phyloP scores from a whole-genome alignment of 2,888 invertebrate genomes.

The Myathropa florea region DNA sequence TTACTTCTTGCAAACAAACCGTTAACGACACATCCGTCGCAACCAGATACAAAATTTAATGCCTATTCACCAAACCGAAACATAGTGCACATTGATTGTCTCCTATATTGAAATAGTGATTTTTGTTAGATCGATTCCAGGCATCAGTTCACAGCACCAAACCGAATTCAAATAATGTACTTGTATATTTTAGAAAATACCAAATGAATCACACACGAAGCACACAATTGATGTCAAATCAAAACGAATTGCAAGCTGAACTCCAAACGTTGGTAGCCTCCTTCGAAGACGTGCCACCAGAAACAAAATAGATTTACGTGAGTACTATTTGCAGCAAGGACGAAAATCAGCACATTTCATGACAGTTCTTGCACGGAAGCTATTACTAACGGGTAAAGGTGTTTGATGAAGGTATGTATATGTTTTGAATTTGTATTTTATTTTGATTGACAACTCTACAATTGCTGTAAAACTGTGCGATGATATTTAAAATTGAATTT shows the following conservation, averaged over 20 bases:
- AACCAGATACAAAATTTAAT: slow-evolving; percentile 36
- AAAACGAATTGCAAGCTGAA: slow-evolving; percentile 36
- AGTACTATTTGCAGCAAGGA: slow-evolving; percentile 52
- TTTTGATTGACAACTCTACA: slow-evolving; percentile 62
- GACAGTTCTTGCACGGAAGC: slow-evolving; percentile 57
- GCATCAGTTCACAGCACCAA: slow-evolving; percentile 38
- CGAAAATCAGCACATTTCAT: slow-evolving; percentile 49
- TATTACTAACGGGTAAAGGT: slow-evolving; percentile 24
- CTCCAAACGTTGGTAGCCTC: slow-evolving; percentile 23
- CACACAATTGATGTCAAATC: slow-evolving; percentile 20
- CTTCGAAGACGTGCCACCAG: slow-evolving; percentile 12
- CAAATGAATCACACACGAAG: slow-evolving; percentile 47
- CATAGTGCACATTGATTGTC: slow-evolving; percentile 11
- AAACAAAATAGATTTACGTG: slow-evolving; percentile 20
- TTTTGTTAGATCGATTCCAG: slow-evolving; percentile 65
- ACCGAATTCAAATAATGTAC: slow-evolving; percentile 31
- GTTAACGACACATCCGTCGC: slow-evolving; percentile 55
- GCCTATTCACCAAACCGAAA: slow-evolving; percentile 30
- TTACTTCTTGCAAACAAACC: slow-evolving; percentile 45
- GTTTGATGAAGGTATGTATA: slow-evolving; percentile 11
- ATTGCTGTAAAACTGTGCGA: slow-evolving; percentile 23
- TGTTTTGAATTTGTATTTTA: slow-evolving; percentile 30
- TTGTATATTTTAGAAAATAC: slow-evolving; percentile 47
- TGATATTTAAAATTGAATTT: slow-evolving; percentile 25
- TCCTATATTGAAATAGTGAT: slow-evolving; percentile 8